Percentiles rank a stretch among this genome's conserved stretches.
These are phyloP conservation scores for Prinia subflava DNA, from an alignment of 2,113 vertebrate species.

Conservation along the genomic window DNA sequence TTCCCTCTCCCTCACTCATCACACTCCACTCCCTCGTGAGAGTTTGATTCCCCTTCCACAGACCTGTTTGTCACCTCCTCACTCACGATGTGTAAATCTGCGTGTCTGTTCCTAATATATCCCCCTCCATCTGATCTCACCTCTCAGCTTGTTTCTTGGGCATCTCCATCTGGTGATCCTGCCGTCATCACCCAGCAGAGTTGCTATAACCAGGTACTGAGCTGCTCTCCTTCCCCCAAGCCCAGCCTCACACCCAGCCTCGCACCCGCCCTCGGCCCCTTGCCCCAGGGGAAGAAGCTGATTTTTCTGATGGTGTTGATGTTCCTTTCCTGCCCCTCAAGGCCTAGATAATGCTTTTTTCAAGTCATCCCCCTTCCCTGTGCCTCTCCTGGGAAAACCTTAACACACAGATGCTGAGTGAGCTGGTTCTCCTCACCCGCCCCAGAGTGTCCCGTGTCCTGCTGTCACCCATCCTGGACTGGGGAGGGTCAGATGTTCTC, in stretches of 20 bases:
- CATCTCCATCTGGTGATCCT: constrained; percentile 46
- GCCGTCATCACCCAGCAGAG: constrained; percentile 6
- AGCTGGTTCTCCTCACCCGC: not conserved
- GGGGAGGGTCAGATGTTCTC: not conserved
- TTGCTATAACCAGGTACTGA: not conserved
- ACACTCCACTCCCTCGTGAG: constrained; percentile 8
- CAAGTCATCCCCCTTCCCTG: not conserved
- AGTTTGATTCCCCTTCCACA: constrained; percentile 35
- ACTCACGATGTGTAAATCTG: constrained; percentile 44
- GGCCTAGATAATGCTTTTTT: not conserved
- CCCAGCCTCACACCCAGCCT: not conserved
- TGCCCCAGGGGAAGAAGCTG: fast-evolving
- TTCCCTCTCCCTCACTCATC: constrained; percentile 23
- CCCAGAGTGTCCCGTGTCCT: not conserved
- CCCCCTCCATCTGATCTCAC: constrained; percentile 57
- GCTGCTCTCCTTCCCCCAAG: not conserved
- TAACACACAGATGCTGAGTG: not conserved
- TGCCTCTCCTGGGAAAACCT: not conserved
- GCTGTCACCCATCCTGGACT: not conserved
- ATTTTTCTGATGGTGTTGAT: not conserved
- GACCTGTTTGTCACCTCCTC: constrained; percentile 56
- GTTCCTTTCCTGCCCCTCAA: not conserved
- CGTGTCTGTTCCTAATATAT: constrained; percentile 47
- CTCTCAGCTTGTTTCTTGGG: constrained; percentile 41
- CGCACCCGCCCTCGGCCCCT: fast-evolving